Evolutionary conservation across 2,113 vertebrate species (phyloP), one percentile per base, ranked within the genome.

Genomic region (Bujurquina vittata): DNA sequence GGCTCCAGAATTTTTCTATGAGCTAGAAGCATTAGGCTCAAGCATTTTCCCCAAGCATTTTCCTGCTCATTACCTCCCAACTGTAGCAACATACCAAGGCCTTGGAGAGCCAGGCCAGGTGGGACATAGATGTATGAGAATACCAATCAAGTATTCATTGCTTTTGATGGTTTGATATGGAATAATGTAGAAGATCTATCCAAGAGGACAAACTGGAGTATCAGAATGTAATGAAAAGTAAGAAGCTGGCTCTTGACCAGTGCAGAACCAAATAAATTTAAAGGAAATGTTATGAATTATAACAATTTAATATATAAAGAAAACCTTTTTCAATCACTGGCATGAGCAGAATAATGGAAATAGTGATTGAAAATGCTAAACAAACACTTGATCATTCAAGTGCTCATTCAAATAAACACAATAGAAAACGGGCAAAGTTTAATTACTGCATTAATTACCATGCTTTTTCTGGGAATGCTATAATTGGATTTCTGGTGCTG

Each of bases 341-440:
- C 35, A 89, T 88, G 85, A 90, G 77, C 43, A 62, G 59, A 79
- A 75, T 79, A 76, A 88, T 90, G 87, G 59, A 54, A 87, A 88
- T 20, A 35, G 83, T 81, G 91, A 93, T 90, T 91, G 88, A 92
- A 92, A 92, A 85, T 72, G 55, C 46, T 23, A 77, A 84, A 86
- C 75, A 79, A 88, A 91, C 86, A 85, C 87, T 90, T 91, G 69
- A 76, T 76, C 12, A 18, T 84, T 85, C 87, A 88, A 89, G 85
- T 85, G 88, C 78, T 89, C 77, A 60, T 80, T 89, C 58, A 23
- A 83, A 65, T 78, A 79, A 86, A 79, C 79, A 88, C 79, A 91
- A 62, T 46, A 85, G 79, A 63, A 89, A 84, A 69, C 35, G 57
- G 61, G 79, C 20, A 33, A 40, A 74, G 73, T 75, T 90, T 72